Evolutionary conservation across 2,888 invertebrate genomes (phyloP).

Genomic region (Hyposoter dolosus): DNA sequence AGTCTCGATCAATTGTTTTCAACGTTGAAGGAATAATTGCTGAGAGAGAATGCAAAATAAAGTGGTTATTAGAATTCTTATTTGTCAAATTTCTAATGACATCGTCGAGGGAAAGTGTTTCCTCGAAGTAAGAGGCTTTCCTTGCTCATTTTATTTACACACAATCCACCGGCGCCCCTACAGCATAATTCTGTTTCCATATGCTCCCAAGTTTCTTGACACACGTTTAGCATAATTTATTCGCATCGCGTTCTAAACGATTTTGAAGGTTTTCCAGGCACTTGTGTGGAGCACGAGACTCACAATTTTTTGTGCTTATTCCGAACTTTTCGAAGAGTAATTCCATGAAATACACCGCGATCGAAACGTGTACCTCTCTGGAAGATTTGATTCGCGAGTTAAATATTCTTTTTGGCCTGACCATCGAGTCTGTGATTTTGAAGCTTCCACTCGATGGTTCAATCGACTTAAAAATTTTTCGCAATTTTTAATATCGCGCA

Average conservation of each 20-base stretch:
- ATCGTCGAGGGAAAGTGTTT: background rate
- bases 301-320: background rate
- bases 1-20: background rate
- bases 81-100: background rate
- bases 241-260: background rate
- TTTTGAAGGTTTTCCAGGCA: background rate
- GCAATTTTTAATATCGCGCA: background rate
- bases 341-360: background rate
- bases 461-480: background rate
- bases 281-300: background rate
- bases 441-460: background rate
- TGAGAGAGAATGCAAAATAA: background rate
- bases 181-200: background rate
- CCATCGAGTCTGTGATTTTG: constrained; percentile 2
- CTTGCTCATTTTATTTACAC: constrained; percentile 7
- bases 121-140: background rate
- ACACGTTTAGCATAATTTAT: constrained; percentile 9
- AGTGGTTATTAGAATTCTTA: background rate
- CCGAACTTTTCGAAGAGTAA: background rate
- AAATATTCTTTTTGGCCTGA: background rate
- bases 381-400: background rate
- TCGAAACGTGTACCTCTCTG: background rate
- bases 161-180: background rate
- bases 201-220: background rate
- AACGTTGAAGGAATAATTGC: background rate